A percentile compares a stretch with the other conserved stretches of the same genome.
Evolutionary conservation across 2,888 invertebrate species (phyloP).

Genomic region (Caenorhabditis panamensis): DNA sequence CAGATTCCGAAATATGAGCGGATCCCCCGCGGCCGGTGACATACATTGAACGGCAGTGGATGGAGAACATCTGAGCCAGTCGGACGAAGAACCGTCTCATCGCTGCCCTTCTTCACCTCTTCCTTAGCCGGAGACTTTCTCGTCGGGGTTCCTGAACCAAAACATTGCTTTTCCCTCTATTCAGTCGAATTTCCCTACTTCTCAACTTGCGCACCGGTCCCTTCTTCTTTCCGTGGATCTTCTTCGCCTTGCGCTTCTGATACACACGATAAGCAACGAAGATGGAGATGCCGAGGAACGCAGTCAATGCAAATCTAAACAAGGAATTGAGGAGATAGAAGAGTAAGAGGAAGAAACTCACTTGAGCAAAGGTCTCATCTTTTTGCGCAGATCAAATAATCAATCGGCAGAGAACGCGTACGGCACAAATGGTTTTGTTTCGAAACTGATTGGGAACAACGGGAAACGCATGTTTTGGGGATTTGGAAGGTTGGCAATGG

Average conservation of each 20-base stretch:
- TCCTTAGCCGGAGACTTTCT: background rate
- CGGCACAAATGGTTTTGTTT: too few relatives aligned
- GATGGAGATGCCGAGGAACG: conserved; percentile 40
- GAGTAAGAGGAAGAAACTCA: conserved; percentile 2
- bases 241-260: conserved; percentile 14
- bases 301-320: conserved; percentile 43
- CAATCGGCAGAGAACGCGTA: background rate
- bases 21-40: too few relatives aligned
- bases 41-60: conserved; percentile 34
- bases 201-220: conserved; percentile 27
- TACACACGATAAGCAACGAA: conserved; percentile 45
- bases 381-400: conserved; percentile 1
- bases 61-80: conserved; percentile 45
- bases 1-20: conserved; percentile 2
- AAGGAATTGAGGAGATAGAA: background rate
- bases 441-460: too few relatives aligned
- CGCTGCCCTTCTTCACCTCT: background rate
- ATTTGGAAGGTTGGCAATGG: too few relatives aligned
- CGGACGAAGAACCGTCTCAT: conserved; percentile 3
- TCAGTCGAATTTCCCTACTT: too few relatives aligned
- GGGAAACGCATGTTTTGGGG: too few relatives aligned
- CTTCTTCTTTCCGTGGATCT: conserved; percentile 22
- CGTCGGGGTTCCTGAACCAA: background rate
- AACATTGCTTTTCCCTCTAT: too few relatives aligned
- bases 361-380: conserved; percentile 46